Evolutionary conservation across 2,113 vertebrate species (phyloP).

Genomic region (Microtus richardsoni): DNA sequence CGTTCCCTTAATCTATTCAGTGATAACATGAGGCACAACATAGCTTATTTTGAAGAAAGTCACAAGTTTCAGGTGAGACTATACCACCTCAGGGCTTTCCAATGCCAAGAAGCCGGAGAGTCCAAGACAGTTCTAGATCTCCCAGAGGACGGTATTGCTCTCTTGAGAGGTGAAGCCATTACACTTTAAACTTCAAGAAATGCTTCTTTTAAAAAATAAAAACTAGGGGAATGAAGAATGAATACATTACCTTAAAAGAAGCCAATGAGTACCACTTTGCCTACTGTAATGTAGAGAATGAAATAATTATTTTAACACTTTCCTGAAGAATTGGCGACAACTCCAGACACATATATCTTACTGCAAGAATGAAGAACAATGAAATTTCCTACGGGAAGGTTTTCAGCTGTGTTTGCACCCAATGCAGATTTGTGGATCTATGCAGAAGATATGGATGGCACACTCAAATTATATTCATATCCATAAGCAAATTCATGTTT

Average conservation of each 20-base stretch:
- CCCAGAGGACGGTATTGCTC: neutral
- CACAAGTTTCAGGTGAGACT: neutral
- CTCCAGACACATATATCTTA: neutral
- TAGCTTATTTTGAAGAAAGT: neutral
- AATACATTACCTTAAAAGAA: neutral
- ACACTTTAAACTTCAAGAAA: neutral
- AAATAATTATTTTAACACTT: neutral
- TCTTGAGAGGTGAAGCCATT: neutral
- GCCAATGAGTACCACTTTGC: neutral
- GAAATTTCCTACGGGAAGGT: neutral
- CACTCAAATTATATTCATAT: neutral
- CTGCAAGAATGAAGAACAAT: neutral
- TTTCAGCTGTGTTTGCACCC: neutral
- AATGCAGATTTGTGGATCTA: neutral
- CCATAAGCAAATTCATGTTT: neutral
- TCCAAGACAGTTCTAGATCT: neutral
- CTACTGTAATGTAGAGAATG: neutral
- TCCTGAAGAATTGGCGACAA: neutral
- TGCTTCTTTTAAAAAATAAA: constrained; percentile 12
- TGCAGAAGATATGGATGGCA: neutral
- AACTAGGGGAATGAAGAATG: neutral
- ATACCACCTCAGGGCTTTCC: neutral
- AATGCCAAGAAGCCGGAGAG: neutral
- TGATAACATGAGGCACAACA: neutral
- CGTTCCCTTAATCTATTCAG: neutral